Base-by-base conservation (phyloP, 2,797 vertebrate species). In the Discoglossus pictus region DNA sequence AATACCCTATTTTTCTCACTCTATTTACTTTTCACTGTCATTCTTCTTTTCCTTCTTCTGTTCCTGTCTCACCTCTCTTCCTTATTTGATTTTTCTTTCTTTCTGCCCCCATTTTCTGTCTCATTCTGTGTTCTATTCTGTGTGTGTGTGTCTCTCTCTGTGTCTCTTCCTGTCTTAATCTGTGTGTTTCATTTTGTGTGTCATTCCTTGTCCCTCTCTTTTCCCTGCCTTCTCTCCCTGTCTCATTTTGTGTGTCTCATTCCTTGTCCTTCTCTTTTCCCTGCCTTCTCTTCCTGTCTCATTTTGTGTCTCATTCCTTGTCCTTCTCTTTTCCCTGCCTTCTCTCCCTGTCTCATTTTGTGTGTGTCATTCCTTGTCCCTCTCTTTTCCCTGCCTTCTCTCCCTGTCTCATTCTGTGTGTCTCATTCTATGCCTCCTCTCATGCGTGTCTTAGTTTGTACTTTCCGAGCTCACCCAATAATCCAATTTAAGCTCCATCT, bases 271-370 rank as follows among this genome's bases (percentile, higher is more conserved):
- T 23, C 13, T 40, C 59, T 38, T 51, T 17, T 23, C 17, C 43
- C 12, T 16, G 6, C 35, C 53, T 66, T 72, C 68, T 77, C 42
- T 68, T 77, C 80, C 80, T 79, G n/a, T 39, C n/a, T 39, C 38
- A 39, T 39, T 27, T 12, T 7, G 3, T 4, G 10, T 36, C 15
- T 20, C 18, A 20, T 17, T 8, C 24, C 24, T 15, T 25, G 4
- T 7, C 23, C 7, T 10, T 7, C n/a, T n/a, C n/a, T 1, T 75
- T 17, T 8, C 18, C 38, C 38, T 39, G 11, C 38, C 38, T 13
- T 39, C 12, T 39, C n/a, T 39, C 38, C 38, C 5, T n/a, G 5
- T 9, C 38, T 17, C 24, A 16, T 12, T 16, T 25, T 27, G 23
- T 7, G 3, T 4, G 10, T 36, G n/a, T 20, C 18, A 20, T 17